phyloP scores from a whole-genome alignment of 2,797 vertebrate species.

The Micrastur ruficollis region DNA sequence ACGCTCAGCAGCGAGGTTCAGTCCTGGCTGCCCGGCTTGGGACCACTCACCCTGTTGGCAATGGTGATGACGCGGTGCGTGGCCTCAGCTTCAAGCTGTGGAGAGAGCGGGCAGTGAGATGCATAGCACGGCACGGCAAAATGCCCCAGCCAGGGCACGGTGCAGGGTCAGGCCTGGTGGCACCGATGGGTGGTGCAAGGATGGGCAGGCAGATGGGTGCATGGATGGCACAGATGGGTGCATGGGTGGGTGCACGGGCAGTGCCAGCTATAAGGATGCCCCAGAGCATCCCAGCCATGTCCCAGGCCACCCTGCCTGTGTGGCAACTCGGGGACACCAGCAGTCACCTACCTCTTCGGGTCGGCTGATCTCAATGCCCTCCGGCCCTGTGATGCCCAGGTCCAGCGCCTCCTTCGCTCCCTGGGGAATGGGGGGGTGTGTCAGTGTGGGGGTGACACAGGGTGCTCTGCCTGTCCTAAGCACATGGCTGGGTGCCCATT shows the following conservation, averaged over 20 bases:
- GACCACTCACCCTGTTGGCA: constrained; percentile 87
- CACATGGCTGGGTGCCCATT: accelerated
- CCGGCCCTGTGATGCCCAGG: constrained; percentile 92
- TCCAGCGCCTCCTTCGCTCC: constrained; percentile 92
- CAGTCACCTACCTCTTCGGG: constrained; percentile 87
- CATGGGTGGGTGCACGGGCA: not conserved
- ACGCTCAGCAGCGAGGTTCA: not conserved
- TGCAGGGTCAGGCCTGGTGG: not conserved
- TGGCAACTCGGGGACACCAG: accelerated
- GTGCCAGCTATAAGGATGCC: accelerated
- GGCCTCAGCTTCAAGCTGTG: constrained; percentile 92
- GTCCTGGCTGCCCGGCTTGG: not conserved
- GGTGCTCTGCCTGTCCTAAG: not conserved
- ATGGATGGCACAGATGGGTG: not conserved
- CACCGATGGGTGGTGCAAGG: not conserved
- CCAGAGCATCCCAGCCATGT: not conserved
- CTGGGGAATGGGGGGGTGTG: constrained; percentile 50
- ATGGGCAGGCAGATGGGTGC: not conserved
- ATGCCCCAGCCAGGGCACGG: accelerated
- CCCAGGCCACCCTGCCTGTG: accelerated
- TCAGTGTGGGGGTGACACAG: not conserved
- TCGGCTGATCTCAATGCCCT: constrained; percentile 96
- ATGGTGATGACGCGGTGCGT: constrained; percentile 93
- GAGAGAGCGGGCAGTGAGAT: not conserved
- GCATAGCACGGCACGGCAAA: accelerated